Evolutionary conservation across 2,797 vertebrate genomes (phyloP).

Genomic region (Rhinichthys osculus): DNA sequence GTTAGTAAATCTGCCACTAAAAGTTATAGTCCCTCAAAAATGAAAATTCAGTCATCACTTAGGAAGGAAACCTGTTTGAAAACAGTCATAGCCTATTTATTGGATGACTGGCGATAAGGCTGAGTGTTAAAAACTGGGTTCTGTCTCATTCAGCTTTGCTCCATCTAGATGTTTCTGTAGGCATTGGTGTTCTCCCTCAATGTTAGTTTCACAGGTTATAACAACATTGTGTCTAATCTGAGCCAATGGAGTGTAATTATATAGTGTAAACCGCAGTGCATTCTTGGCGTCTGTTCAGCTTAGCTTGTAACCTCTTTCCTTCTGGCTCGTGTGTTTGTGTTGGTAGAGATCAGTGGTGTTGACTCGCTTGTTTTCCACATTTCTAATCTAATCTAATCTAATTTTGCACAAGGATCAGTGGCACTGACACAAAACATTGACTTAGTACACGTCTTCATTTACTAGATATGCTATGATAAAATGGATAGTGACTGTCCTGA

Average conservation of each 20-base stretch:
- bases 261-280: slow-evolving; percentile 57
- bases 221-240: slow-evolving; percentile 65
- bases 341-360: slow-evolving; percentile 39
- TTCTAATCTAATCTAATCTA: slow-evolving; percentile 32
- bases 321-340: not conserved
- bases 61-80: not conserved
- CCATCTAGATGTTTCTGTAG: not conserved
- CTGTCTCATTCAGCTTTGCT: not conserved
- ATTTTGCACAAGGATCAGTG: slow-evolving; percentile 30
- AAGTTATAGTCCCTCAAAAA: not conserved
- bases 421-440: slow-evolving; percentile 45
- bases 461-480: not conserved
- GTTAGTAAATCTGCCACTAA: too few species aligned
- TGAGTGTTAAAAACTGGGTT: not conserved
- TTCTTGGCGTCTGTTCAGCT: slow-evolving; percentile 63
- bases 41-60: not conserved
- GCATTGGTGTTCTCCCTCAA: slow-evolving; percentile 10
- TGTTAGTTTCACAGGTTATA: slow-evolving; percentile 57
- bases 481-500: not conserved
- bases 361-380: slow-evolving; percentile 58
- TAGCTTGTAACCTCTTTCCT: slow-evolving; percentile 49
- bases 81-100: not conserved
- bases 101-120: not conserved
- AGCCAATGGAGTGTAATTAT: slow-evolving; percentile 65
- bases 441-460: slow-evolving; percentile 42